Evolutionary conservation across 1,140 invertebrate species (phyloP).

Genomic region (Drosophila sucinea): DNA sequence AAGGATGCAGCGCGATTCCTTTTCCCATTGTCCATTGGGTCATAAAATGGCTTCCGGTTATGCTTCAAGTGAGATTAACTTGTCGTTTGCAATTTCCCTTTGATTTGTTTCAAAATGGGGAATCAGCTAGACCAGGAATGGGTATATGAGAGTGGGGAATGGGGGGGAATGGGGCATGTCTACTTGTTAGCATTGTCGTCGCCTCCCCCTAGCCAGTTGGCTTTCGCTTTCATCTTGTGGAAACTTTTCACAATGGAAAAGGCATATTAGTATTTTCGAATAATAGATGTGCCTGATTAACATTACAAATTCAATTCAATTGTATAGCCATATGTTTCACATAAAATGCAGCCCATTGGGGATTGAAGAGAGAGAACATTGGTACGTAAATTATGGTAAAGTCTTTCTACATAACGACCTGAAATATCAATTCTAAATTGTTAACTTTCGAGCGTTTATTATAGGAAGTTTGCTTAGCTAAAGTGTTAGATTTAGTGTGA

Average conservation of each 20-base stretch:
- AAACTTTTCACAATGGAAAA: conserved; percentile 15
- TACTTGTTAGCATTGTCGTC: conserved; percentile 17
- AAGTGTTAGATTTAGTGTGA: no score
- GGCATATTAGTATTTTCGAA: conserved; percentile 8
- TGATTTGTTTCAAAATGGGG: conserved; percentile 74
- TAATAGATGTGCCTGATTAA: background rate
- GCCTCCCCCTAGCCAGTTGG: background rate
- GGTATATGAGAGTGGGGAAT: background rate
- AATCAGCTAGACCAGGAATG: conserved; percentile 19
- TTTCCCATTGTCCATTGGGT: conserved; percentile 69
- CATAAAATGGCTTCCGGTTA: conserved; percentile 82
- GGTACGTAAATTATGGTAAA: no score
- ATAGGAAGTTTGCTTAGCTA: no score
- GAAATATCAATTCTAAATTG: no score
- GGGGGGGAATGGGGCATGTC: background rate
- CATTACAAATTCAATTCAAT: conserved; percentile 1
- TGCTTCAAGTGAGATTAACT: conserved; percentile 83
- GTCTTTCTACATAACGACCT: no score
- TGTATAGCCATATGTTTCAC: background rate
- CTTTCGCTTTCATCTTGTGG: conserved; percentile 70
- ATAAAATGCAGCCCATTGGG: background rate
- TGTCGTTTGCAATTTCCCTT: conserved; percentile 83
- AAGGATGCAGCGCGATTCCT: conserved; percentile 50
- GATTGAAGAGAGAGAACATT: no score
- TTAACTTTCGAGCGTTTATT: no score